Conservation (phyloP, 2,797 vertebrate species). For the Pseudomugil tenellus region DNA sequence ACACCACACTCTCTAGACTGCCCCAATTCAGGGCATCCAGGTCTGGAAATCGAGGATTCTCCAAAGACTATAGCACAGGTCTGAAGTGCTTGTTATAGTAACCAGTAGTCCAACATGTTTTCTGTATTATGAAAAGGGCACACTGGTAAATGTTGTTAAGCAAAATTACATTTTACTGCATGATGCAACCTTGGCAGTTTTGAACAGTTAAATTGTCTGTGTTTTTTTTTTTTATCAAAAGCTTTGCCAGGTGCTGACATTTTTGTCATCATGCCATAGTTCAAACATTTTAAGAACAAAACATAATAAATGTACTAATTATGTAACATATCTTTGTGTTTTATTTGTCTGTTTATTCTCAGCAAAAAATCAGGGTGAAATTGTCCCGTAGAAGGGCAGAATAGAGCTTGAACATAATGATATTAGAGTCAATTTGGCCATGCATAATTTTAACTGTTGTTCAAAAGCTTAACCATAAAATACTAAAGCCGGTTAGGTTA, state of each 20-base stretch:
- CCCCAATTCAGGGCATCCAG: constrained; percentile 75
- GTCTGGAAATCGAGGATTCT: constrained; percentile 78
- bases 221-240: constrained; percentile 12
- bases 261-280: constrained; percentile 43
- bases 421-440: neutral
- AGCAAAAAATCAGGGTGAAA: neutral
- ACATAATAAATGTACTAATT: constrained; percentile 32
- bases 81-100: constrained; percentile 69
- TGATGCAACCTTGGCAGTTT: constrained; percentile 49
- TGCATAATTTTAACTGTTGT: neutral
- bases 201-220: constrained; percentile 31
- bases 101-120: constrained; percentile 39
- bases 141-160: constrained; percentile 45
- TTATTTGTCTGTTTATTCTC: neutral
- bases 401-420: constrained; percentile 3
- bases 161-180: constrained; percentile 49
- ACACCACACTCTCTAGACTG: constrained; percentile 57
- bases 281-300: neutral
- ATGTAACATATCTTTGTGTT: neutral
- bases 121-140: constrained; percentile 36
- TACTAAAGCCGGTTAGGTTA: constrained; percentile 79
- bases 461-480: constrained; percentile 40
- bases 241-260: constrained; percentile 49
- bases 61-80: constrained; percentile 73
- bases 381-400: neutral